Percentiles rank a stretch among this genome's conserved stretches.
Conservation (phyloP, 2,888 invertebrate genomes). For the Campaea margaritaria region DNA sequence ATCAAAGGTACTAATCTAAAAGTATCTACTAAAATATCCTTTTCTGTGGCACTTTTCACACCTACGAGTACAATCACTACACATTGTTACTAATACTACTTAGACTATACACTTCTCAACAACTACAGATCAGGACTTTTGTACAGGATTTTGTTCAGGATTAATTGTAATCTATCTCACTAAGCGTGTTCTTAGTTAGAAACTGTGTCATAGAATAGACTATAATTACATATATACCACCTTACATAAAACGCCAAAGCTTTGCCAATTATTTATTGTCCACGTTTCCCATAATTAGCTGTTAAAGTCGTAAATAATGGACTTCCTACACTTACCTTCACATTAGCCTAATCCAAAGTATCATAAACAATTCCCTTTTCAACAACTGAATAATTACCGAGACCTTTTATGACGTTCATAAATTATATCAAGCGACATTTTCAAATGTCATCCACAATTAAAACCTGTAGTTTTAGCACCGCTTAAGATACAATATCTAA, state of each 20-base stretch:
- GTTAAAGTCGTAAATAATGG: not conserved
- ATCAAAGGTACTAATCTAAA: too few relatives aligned
- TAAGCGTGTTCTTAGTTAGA: too few relatives aligned
- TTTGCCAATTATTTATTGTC: not conserved
- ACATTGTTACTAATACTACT: too few relatives aligned
- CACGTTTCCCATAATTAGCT: not conserved
- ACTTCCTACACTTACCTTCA: not conserved
- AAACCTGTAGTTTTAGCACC: slow-evolving; percentile 11
- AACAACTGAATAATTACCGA: slow-evolving; percentile 9
- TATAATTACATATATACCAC: too few relatives aligned
- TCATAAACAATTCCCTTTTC: slow-evolving; percentile 1
- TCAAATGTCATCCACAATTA: slow-evolving; percentile 28
- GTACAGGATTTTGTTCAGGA: too few relatives aligned
- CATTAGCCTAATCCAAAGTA: not conserved
- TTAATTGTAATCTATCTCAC: too few relatives aligned
- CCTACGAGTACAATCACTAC: too few relatives aligned
- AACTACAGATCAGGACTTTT: too few relatives aligned
- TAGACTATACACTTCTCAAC: too few relatives aligned
- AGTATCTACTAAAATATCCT: too few relatives aligned
- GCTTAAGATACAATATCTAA: slow-evolving; percentile 3
- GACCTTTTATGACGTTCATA: slow-evolving; percentile 15
- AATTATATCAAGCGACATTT: slow-evolving; percentile 21
- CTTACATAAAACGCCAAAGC: not conserved
- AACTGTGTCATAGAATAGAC: too few relatives aligned
- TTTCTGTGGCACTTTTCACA: too few relatives aligned